Evolutionary conservation across 2,113 vertebrate species (phyloP).

Genomic region (Platysternon megacephalum): DNA sequence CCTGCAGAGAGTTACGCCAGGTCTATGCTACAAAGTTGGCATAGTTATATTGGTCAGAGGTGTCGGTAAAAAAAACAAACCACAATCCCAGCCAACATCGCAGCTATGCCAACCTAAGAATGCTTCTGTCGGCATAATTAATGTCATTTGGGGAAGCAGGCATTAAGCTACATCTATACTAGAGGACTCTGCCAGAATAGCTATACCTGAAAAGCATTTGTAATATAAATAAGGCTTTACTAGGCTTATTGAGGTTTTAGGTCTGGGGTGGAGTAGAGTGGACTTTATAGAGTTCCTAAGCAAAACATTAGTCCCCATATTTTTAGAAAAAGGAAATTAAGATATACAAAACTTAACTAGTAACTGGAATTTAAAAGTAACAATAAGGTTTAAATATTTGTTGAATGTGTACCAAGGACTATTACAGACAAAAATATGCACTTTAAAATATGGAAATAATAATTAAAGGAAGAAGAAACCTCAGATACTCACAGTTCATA

Average conservation of each 20-base stretch:
- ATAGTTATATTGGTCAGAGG: not conserved
- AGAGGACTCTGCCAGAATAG: not conserved
- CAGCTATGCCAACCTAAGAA: not conserved
- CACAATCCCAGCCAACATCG: not conserved
- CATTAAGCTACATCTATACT: not conserved
- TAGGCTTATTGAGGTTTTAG: not conserved
- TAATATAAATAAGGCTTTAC: not conserved
- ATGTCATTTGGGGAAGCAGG: not conserved
- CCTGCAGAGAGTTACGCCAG: no score
- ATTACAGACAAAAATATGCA: not conserved
- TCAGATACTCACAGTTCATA: not conserved
- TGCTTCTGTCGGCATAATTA: not conserved
- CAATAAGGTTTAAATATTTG: not conserved
- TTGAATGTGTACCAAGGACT: not conserved
- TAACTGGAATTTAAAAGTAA: not conserved
- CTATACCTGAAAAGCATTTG: not conserved
- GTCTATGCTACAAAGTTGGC: no score
- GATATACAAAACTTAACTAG: not conserved
- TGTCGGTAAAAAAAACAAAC: not conserved
- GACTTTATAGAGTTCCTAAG: no score
- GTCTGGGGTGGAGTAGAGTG: not conserved
- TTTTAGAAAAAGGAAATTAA: no score
- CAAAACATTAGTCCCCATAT: no score
- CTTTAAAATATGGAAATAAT: not conserved
- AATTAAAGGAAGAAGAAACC: not conserved